Conservation (phyloP, 2,888 invertebrate genomes). For the Xiphydria camelus region DNA sequence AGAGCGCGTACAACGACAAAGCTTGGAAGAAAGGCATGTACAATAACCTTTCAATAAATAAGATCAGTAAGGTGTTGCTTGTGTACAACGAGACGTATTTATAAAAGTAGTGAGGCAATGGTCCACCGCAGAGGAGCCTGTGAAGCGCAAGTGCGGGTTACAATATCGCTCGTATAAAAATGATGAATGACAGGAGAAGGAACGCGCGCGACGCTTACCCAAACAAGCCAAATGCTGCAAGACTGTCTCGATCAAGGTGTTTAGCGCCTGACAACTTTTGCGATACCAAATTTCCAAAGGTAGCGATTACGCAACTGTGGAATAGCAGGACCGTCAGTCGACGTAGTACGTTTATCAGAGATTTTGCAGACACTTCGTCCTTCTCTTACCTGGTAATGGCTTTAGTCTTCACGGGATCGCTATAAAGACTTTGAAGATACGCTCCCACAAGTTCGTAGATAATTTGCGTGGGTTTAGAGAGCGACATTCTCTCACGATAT, state of each 20-base stretch:
- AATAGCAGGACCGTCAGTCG: conserved; percentile 1
- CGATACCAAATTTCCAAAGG: conserved; percentile 73
- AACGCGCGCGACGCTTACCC: too few species aligned
- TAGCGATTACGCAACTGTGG: conserved; percentile 70
- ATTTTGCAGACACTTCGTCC: conserved; percentile 8
- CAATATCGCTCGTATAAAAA: conserved; percentile 6
- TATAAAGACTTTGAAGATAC: conserved; percentile 76
- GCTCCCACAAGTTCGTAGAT: conserved; percentile 69
- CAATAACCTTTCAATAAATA: conserved; percentile 72
- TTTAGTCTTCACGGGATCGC: conserved; percentile 77
- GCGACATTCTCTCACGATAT: conserved; percentile 67
- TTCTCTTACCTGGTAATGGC: conserved; percentile 73
- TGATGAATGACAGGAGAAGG: too few species aligned
- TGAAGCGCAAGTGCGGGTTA: conserved; percentile 21
- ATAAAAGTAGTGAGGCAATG: conserved; percentile 80
- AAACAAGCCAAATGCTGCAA: conserved; percentile 75
- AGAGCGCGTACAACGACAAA: conserved; percentile 73
- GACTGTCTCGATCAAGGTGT: conserved; percentile 66
- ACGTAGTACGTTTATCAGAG: conserved; percentile 3
- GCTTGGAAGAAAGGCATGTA: conserved; percentile 75
- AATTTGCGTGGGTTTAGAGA: conserved; percentile 67
- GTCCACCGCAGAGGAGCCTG: conserved; percentile 79
- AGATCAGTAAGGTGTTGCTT: conserved; percentile 41
- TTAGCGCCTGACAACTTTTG: conserved; percentile 72
- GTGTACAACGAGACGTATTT: conserved; percentile 50